A percentile compares a stretch with the other conserved stretches of the same genome.
These are phyloP conservation scores for Tinamus guttatus DNA, from an alignment of 2,113 vertebrate genomes.

Conservation along the genomic window DNA sequence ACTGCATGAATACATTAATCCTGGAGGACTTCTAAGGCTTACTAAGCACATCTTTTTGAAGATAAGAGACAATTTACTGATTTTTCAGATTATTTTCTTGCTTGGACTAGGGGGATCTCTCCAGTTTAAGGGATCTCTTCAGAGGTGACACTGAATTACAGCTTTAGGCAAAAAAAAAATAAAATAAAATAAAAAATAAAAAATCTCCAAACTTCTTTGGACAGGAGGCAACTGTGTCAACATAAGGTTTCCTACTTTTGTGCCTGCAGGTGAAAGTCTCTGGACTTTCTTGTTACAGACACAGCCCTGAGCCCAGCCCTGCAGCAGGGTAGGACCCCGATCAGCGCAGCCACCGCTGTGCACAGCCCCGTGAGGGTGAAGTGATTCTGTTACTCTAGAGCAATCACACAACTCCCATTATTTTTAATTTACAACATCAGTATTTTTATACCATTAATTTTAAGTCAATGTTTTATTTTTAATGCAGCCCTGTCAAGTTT, in stretches of 20 bases:
- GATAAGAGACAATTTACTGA: background rate
- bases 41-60: background rate
- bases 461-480: background rate
- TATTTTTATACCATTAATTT: background rate
- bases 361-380: background rate
- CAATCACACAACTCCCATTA: background rate
- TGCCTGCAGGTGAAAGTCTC: background rate
- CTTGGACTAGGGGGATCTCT: background rate
- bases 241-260: background rate
- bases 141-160: background rate
- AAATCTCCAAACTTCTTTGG: background rate
- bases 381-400: background rate
- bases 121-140: background rate
- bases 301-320: background rate
- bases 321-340: background rate
- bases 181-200: background rate
- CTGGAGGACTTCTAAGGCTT: background rate
- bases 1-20: too few relatives aligned
- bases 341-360: background rate
- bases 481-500: background rate
- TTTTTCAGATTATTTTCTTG: background rate
- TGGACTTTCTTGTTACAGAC: background rate
- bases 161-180: slow-evolving; percentile 4
- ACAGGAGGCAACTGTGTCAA: background rate
- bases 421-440: background rate